A percentile compares a stretch with the other conserved stretches of the same genome.
These are phyloP conservation scores for Drosophila pandora DNA, from an alignment of 1,140 invertebrate species.

Conservation along the genomic window DNA sequence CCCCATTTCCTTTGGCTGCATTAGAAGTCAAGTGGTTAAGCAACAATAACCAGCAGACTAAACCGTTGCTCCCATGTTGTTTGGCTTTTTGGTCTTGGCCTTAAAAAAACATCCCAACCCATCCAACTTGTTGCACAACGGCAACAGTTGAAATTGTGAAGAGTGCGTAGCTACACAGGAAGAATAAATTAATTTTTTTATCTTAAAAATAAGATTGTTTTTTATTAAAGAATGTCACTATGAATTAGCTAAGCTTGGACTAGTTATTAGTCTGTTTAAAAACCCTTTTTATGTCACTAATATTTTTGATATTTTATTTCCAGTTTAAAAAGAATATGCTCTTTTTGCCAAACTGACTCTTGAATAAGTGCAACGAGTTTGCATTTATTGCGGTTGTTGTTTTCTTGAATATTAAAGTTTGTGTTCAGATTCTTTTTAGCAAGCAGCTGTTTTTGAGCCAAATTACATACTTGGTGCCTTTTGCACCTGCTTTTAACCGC, in stretches of 20 bases:
- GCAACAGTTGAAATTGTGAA: slow-evolving; percentile 9
- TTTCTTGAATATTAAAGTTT: slow-evolving; percentile 1
- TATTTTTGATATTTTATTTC: neutral
- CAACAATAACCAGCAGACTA: slow-evolving; percentile 27
- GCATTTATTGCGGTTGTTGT: slow-evolving; percentile 19
- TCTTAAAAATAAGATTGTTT: no score
- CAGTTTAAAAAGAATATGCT: neutral
- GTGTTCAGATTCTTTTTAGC: neutral
- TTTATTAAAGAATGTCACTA: no score
- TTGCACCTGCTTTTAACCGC: neutral
- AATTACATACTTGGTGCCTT: neutral
- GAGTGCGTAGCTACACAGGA: slow-evolving; percentile 2
- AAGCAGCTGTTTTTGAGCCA: slow-evolving; percentile 2
- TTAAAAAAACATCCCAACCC: slow-evolving; percentile 3
- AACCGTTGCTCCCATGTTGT: slow-evolving; percentile 25
- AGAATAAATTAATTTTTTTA: neutral
- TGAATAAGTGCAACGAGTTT: slow-evolving; percentile 56
- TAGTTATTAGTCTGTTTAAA: no score
- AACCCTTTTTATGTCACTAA: neutral
- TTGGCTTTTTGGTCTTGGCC: slow-evolving; percentile 32
- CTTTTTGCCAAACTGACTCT: slow-evolving; percentile 16
- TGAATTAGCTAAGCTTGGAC: no score
- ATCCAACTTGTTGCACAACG: slow-evolving; percentile 70
- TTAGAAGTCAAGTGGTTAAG: slow-evolving; percentile 68
- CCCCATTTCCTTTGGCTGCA: slow-evolving; percentile 70